These are phyloP conservation scores for Ia io DNA, from an alignment of 2,113 vertebrate species.

Conservation along the genomic window DNA sequence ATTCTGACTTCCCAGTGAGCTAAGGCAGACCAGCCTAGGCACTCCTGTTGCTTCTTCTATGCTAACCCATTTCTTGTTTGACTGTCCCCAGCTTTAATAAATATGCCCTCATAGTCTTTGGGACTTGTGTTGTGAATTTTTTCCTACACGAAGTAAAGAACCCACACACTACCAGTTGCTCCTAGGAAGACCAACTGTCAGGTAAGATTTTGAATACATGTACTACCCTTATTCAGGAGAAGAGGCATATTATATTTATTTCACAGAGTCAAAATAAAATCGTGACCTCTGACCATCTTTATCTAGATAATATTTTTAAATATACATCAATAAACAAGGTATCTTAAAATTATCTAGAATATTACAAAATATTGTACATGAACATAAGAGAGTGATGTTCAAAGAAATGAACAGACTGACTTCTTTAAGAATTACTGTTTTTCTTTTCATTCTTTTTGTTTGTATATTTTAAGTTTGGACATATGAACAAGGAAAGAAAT, in stretches of 20 bases:
- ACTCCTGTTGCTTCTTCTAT: not conserved
- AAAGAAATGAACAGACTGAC: not conserved
- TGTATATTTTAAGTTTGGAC: not conserved
- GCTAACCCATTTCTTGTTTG: not conserved
- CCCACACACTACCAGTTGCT: not conserved
- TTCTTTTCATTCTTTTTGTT: not conserved
- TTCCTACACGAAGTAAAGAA: not conserved
- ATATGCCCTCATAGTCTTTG: not conserved
- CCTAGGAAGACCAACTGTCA: not conserved
- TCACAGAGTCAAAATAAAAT: not conserved
- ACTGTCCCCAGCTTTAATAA: not conserved
- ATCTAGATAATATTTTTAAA: not conserved
- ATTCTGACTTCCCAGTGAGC: not conserved
- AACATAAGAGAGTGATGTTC: not conserved
- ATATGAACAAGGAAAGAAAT: not conserved
- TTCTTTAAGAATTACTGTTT: not conserved
- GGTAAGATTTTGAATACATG: not conserved
- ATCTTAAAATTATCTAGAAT: not conserved
- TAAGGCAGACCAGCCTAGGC: not conserved
- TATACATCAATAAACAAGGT: not conserved
- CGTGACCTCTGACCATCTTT: not conserved
- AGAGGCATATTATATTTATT: not conserved
- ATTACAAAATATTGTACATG: not conserved
- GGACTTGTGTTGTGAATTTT: not conserved
- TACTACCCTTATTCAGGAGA: not conserved